Evolutionary conservation across 2,888 invertebrate species (phyloP), one percentile per base, ranked within the genome.

Genomic region (Chrysina gloriosa): DNA sequence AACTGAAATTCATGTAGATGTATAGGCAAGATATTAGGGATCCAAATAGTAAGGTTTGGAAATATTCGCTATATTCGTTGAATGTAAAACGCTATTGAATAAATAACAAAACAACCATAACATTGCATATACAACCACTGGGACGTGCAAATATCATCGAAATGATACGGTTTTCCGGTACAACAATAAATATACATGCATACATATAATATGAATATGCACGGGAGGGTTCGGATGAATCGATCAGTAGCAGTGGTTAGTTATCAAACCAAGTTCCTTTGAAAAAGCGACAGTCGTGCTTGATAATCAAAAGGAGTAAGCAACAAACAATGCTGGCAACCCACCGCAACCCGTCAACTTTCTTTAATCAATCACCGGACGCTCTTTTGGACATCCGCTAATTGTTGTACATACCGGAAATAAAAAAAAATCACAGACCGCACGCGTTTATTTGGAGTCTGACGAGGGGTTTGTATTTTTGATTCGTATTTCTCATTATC

Each of bases 311-410:
- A 66, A 75, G 76, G 74, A 75, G 74, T 73, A 70, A 67, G 67
- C 45, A 71, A 71, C 56, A 47, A 50, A 76, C 75, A 77, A 75
- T 72, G 69, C 75, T 68, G 65, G 69, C 65, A 71, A 73, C 70
- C 73, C 76, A 77, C 76, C 77, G 73, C 77, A 72, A 75, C 71
- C 70, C 74, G 77, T 76, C 77, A 75, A 71, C 72, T 68, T 65
- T 48, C 67, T 75, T 77, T 77, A 78, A 79, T 79, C 78, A 78
- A 79, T 79, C 78, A 79, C 72, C 71, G 75, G 75, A 61, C 42
- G 39, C 19, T 61, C 58, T 61, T 61, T 61, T 42, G 58, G 58
- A 61, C 58, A 61, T 42, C 58, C 75, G 74, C 73, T 71, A 72
- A 74, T 70, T 71, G 72, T 69, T 56, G 34, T 34, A 56, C 42